Base-by-base conservation (phyloP, 2,113 vertebrate species). In the Lycaon pictus region DNA sequence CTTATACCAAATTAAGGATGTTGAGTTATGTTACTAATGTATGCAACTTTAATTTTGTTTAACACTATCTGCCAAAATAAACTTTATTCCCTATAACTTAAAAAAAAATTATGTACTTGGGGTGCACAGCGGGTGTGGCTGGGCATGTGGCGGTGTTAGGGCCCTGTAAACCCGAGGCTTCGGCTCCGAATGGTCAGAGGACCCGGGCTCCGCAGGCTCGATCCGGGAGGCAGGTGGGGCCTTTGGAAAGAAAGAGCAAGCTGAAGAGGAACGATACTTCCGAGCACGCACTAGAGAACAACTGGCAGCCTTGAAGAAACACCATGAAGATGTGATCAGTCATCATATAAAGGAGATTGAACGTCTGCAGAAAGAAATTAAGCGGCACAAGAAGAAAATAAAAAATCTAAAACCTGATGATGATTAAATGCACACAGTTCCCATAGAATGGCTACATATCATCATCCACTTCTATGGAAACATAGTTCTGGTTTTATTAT, bases 251-350 rank as follows among this genome's bases (percentile, higher is more conserved):
- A 99, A 98, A 91, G 98, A 99, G 97, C 99, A 99, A 11, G 99
- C 99, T 0, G 98, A 99, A 97, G 99, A 99, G 98, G 99, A 99
- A 85, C 98, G 99, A 91, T 99, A 99, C 97, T 99, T 99, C 98
- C 99, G 98, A 43, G 43, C 43, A 43, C 7, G 43, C 43, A 43
- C 43, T 43, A 43, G 43, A 43, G 43, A 43, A 43, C 43, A 43
- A 43, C 43, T 43, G 43, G 43, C 43, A 43, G 43, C 43, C 43
- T 43, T 43, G 43, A 43, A 43, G 43, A 43, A 43, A 43, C 43
- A 43, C 43, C 43, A 43, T 43, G 43, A 43, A 43, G 43, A 43
- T 43, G 43, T 43, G 43, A 43, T 43, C 43, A 43, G 43, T 43
- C 43, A 99, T 96, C 99, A 99, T 96, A 98, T 99, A 96, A 99